Percentiles rank a stretch among this genome's conserved stretches.
These are phyloP conservation scores for Osmerus eperlanus DNA, from an alignment of 2,113 vertebrate species.

Conservation along the genomic window DNA sequence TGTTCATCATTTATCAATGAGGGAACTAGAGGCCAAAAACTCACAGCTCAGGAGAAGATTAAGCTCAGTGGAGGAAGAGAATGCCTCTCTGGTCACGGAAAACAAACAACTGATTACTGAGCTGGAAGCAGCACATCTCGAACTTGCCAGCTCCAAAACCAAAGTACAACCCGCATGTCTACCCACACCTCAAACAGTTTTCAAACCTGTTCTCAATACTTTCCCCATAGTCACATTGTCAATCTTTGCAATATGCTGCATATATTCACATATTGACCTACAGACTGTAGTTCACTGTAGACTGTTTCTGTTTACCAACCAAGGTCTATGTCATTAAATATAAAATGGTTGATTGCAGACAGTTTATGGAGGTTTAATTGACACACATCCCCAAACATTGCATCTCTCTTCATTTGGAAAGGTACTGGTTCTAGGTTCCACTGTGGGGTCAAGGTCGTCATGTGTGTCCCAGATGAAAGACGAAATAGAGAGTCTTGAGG, in stretches of 20 bases:
- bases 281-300: neutral
- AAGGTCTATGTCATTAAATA: neutral
- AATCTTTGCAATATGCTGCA: neutral
- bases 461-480: conserved; percentile 71
- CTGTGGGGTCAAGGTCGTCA: conserved; percentile 50
- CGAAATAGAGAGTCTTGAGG: conserved; percentile 73
- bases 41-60: conserved; percentile 67
- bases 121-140: conserved; percentile 67
- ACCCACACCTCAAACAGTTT: too few relatives aligned
- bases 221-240: neutral
- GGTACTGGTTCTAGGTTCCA: conserved; percentile 67
- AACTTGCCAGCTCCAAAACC: conserved; percentile 71
- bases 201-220: neutral
- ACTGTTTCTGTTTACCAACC: neutral
- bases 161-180: conserved; percentile 56
- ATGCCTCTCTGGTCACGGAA: conserved; percentile 68
- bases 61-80: conserved; percentile 66
- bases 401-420: conserved; percentile 31
- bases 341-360: too few relatives aligned
- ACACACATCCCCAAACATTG: too few relatives aligned
- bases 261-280: neutral
- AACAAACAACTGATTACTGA: conserved; percentile 70
- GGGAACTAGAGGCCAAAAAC: conserved; percentile 62
- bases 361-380: too few relatives aligned
- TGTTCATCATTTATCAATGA: neutral